A percentile compares a stretch with the other conserved stretches of the same genome.
Conservation (phyloP, 2,888 invertebrate genomes). For the Drosophila eohydei region DNA sequence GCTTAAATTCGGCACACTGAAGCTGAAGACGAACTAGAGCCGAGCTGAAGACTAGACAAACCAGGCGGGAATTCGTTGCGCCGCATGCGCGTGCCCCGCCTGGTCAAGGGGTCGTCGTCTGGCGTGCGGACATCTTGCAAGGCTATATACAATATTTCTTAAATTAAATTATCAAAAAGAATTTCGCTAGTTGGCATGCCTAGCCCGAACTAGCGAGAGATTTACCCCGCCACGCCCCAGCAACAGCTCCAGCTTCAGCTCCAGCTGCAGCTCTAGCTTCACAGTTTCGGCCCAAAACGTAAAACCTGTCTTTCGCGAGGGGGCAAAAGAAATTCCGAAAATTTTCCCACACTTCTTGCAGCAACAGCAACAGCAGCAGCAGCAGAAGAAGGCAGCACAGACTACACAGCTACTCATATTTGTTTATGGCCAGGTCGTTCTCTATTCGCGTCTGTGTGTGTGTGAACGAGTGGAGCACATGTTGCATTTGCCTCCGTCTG, state of each 20-base stretch:
- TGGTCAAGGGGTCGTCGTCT: conserved; percentile 69
- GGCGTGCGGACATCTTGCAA: conserved; percentile 44
- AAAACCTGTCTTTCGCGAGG: conserved; percentile 55
- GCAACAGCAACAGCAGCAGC: conserved; percentile 32
- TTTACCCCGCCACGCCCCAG: conserved; percentile 52
- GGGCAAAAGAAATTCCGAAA: conserved; percentile 75
- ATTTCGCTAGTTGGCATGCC: conserved; percentile 80
- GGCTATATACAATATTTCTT: conserved; percentile 73
- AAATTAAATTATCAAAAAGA: conserved; percentile 81
- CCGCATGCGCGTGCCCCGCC: conserved; percentile 48
- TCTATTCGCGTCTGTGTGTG: conserved; percentile 5
- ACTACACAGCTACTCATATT: conserved; percentile 76
- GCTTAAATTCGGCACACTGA: conserved; percentile 59
- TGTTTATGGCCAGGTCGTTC: conserved; percentile 73
- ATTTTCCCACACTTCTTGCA: conserved; percentile 78
- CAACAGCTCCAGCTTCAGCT: conserved; percentile 29
- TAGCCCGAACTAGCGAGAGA: conserved; percentile 49
- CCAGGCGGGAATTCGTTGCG: conserved; percentile 44
- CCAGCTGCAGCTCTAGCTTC: conserved; percentile 16
- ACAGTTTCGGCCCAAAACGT: conserved; percentile 33
- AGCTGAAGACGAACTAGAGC: conserved; percentile 24
- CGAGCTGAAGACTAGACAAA: conserved; percentile 25
- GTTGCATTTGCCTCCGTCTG: conserved; percentile 77
- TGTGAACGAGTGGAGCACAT: conserved; percentile 58
- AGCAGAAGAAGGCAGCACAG: conserved; percentile 29